Conservation (phyloP, 2,113 vertebrate genomes). For the Hipposideros armiger region DNA sequence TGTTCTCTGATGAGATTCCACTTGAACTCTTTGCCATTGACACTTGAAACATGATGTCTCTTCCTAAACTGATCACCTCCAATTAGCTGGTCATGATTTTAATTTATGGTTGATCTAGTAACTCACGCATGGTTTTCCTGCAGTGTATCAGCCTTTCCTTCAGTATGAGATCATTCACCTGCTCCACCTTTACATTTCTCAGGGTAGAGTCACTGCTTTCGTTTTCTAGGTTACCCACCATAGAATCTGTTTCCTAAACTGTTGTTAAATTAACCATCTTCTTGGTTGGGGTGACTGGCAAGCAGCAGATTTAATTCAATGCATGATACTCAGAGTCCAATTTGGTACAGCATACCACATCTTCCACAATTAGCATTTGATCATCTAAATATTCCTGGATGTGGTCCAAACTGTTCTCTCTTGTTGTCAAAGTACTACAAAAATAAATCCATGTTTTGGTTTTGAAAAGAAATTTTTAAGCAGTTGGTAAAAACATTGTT, state of each 20-base stretch:
- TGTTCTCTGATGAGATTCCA: not conserved
- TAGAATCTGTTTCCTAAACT: constrained; percentile 10
- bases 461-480: not conserved
- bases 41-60: not conserved
- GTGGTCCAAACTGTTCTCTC: not conserved
- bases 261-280: not conserved
- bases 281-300: constrained; percentile 21
- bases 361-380: constrained; percentile 34
- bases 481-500: constrained; percentile 20
- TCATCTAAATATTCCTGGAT: constrained; percentile 25
- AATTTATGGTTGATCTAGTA: not conserved
- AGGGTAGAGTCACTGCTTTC: not conserved
- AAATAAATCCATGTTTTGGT: constrained; percentile 33
- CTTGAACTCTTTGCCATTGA: not conserved
- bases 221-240: not conserved
- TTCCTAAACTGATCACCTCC: not conserved
- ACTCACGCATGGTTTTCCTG: not conserved
- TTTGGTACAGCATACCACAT: constrained; percentile 9
- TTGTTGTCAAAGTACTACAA: not conserved
- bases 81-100: not conserved
- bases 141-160: not conserved
- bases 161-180: not conserved
- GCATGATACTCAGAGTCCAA: not conserved
- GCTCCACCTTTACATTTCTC: not conserved
- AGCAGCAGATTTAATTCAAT: constrained; percentile 42